Evolutionary conservation across 2,888 invertebrate genomes (phyloP).

Genomic region (Clistopyga incitator): DNA sequence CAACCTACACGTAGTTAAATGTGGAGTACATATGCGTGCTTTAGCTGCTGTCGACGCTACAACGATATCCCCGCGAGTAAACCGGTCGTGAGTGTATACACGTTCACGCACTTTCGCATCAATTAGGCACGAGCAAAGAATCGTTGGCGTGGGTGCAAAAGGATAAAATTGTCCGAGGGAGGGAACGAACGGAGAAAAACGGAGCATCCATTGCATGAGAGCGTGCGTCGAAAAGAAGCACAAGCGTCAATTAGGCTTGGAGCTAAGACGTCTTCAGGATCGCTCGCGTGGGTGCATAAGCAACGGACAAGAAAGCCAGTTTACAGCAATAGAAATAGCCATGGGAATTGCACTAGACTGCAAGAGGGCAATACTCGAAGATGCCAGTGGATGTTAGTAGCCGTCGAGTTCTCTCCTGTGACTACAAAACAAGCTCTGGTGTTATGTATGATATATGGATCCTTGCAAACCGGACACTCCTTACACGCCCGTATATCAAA

Average conservation of each 20-base stretch:
- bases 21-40: slow-evolving; percentile 7
- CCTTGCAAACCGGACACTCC: slow-evolving; percentile 15
- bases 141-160: slow-evolving; percentile 46
- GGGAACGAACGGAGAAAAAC: slow-evolving; percentile 4
- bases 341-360: not conserved
- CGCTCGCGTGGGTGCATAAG: slow-evolving; percentile 33
- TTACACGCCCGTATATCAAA: not conserved
- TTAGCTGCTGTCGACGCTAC: slow-evolving; percentile 9
- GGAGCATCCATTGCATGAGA: not conserved
- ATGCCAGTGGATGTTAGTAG: not conserved
- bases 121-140: slow-evolving; percentile 40
- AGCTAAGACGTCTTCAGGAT: slow-evolving; percentile 22
- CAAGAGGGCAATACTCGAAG: slow-evolving; percentile 1
- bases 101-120: slow-evolving; percentile 35
- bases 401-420: not conserved
- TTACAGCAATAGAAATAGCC: not conserved
- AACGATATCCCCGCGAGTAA: not conserved
- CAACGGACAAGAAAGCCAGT: slow-evolving; percentile 19
- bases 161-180: slow-evolving; percentile 29
- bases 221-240: slow-evolving; percentile 11
- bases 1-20: slow-evolving; percentile 17
- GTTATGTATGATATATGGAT: not conserved
- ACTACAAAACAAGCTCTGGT: not conserved
- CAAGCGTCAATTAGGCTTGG: slow-evolving; percentile 50
- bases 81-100: slow-evolving; percentile 18